Evolutionary conservation across 2,797 vertebrate genomes (phyloP), one percentile per base, ranked within the genome.

Genomic region (Knipowitschia caucasica): DNA sequence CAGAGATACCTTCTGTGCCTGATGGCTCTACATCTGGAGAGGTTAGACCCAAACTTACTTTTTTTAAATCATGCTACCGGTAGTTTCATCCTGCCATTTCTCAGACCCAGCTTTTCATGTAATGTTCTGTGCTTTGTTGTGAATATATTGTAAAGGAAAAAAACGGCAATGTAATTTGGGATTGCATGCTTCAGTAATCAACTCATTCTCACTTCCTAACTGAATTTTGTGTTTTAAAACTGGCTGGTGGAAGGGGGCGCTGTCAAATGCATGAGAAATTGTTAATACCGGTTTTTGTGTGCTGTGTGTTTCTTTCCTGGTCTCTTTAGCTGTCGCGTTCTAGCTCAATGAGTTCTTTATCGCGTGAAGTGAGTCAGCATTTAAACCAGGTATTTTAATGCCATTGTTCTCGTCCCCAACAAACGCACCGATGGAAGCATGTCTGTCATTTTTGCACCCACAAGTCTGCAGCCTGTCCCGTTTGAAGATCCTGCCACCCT

Each of bases 261-360:
- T 65, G 12, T 80, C 77, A 50, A 49, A 1, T 86, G 91, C 91
- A 90, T 91, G 93, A 74, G 81, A 70, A 49, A 39, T 71, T 24
- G 84, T 81, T 88, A 91, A 83, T 75, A 61, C 81, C 87, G 86
- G 83, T 79, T 81, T n/a, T 80, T 85, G 73, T 86, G 76, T 82
- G 69, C 81, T 85, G 59, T 90, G 83, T 90, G 43, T 71, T 79
- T 65, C 61, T 78, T 59, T 62, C 66, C 62, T 87, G 89, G 90
- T 91, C 87, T 94, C 89, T 91, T 86, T 89, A 97, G 96, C 95
- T 95, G 76, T 98, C 94, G 72, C 93, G 94, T 89, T 98, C 94
- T 94, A 96, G 96, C 89, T 97, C 95, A 89, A 92, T 94, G 95
- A 98, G 95, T 89, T 96, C 95, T 88, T 93, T 98, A 89, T 98